Evolutionary conservation across 2,888 invertebrate species (phyloP), one percentile per base, ranked within the genome.

Genomic region (Craniophora ligustri): DNA sequence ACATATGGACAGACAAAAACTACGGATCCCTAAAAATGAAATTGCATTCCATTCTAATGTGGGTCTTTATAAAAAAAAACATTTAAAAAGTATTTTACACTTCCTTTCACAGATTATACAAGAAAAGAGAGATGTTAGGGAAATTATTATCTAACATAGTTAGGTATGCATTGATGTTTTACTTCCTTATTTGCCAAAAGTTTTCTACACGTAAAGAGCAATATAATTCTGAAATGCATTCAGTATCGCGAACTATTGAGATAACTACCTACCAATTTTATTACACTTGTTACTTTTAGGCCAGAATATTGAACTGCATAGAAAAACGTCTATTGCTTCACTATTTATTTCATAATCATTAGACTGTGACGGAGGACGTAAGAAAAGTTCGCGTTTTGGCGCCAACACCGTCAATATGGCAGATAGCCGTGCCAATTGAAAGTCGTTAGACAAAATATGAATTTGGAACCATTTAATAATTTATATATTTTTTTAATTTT

Each of bases 321-420:
- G 47, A 67, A 64, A 60, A 53, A 49, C 8, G 39, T 23, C 7
- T 34, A 55, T 70, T 70, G 67, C 69, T 38, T 40, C 53, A 68
- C 69, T 35, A 40, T 67, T 70, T 64, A 67, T 68, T 70, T 59
- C 62, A 53, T 67, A 59, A 54, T 46, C 58, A 61, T 14, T 62
- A 57, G 72, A 71, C 58, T 61, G 67, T 65, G 56, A 71, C 70
- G 42, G 64, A 71, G 67, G 61, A 39, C 30, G 42, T 39, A 59
- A 59, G 59, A 56, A 59, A 70, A 63, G 36, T 64, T 55, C 19
- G 34, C 32, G 49, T 41, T 54, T 51, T 49, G 8, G 32, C 45
- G 28, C 36, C 30, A 46, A 36, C 50, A 13, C 31, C 49, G 54
- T 45, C 56, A 66, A 34, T 66, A 18, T 10, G 13, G 47, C 41